These are phyloP conservation scores for Apomyelois bistriatella DNA, from an alignment of 2,888 invertebrate genomes.

Conservation along the genomic window DNA sequence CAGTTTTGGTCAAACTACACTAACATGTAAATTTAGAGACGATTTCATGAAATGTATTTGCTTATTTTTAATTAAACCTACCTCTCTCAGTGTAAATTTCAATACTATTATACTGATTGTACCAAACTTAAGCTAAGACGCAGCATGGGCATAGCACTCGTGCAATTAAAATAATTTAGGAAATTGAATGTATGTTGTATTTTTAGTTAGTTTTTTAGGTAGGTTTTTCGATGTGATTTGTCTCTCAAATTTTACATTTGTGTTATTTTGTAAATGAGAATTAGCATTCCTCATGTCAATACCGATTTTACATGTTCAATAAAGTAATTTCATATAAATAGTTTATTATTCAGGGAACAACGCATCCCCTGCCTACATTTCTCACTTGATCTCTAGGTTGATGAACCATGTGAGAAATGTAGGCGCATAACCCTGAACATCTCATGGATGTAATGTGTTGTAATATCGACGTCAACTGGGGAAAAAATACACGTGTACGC, in stretches of 20 bases:
- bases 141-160: slow-evolving; percentile 35
- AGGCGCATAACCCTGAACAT: no score
- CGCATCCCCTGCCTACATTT: not conserved
- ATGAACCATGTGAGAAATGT: no score
- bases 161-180: slow-evolving; percentile 59
- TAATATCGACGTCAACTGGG: no score
- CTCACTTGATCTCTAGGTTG: not conserved
- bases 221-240: slow-evolving; percentile 78
- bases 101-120: slow-evolving; percentile 72
- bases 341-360: slow-evolving; percentile 45
- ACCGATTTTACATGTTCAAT: slow-evolving; percentile 81
- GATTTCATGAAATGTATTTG: slow-evolving; percentile 59
- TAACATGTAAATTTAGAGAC: slow-evolving; percentile 76
- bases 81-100: slow-evolving; percentile 77
- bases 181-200: slow-evolving; percentile 79
- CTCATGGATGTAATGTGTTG: no score
- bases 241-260: slow-evolving; percentile 79
- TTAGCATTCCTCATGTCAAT: slow-evolving; percentile 81
- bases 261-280: slow-evolving; percentile 80
- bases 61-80: slow-evolving; percentile 75
- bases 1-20: slow-evolving; percentile 68
- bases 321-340: slow-evolving; percentile 79
- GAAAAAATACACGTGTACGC: no score
- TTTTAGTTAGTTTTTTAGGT: slow-evolving; percentile 78
- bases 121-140: slow-evolving; percentile 72